Conservation (phyloP, 2,888 invertebrate species). For the Apeira syringaria region DNA sequence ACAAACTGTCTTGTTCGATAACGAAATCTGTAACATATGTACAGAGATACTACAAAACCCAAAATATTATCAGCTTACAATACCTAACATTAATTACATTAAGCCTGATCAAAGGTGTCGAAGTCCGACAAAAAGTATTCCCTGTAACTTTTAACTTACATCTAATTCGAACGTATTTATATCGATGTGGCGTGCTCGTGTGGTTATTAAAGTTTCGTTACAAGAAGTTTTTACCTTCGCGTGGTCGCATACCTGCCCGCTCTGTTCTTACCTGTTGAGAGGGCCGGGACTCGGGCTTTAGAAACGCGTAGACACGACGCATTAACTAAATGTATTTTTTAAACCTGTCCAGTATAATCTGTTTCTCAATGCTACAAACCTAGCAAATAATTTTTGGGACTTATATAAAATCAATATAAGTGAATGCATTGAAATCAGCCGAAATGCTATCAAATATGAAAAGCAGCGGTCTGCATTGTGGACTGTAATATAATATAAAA, state of each 20-base stretch:
- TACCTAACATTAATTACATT: slow-evolving; percentile 12
- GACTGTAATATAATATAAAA: too few species aligned
- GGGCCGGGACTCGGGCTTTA: slow-evolving; percentile 40
- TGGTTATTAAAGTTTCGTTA: slow-evolving; percentile 73
- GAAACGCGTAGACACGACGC: slow-evolving; percentile 43
- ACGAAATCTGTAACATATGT: too few species aligned
- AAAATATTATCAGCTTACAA: too few species aligned
- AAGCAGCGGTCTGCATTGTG: too few species aligned
- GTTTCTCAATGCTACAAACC: too few species aligned
- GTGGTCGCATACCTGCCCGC: slow-evolving; percentile 68
- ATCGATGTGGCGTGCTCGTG: slow-evolving; percentile 48
- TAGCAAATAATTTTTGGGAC: too few species aligned
- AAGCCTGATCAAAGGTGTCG: slow-evolving; percentile 10
- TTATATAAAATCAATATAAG: too few species aligned
- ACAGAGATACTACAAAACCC: too few species aligned
- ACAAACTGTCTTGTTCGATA: too few species aligned
- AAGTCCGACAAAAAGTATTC: slow-evolving; percentile 6
- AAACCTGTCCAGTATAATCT: too few species aligned
- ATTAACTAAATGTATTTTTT: not conserved
- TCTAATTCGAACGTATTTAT: slow-evolving; percentile 39
- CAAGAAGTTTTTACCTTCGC: slow-evolving; percentile 57
- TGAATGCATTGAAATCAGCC: too few species aligned
- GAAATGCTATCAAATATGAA: too few species aligned
- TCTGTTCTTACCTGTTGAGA: slow-evolving; percentile 71
- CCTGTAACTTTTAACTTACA: slow-evolving; percentile 6